Conservation (phyloP, 2,797 vertebrate species). For the Oryzias sinensis region DNA sequence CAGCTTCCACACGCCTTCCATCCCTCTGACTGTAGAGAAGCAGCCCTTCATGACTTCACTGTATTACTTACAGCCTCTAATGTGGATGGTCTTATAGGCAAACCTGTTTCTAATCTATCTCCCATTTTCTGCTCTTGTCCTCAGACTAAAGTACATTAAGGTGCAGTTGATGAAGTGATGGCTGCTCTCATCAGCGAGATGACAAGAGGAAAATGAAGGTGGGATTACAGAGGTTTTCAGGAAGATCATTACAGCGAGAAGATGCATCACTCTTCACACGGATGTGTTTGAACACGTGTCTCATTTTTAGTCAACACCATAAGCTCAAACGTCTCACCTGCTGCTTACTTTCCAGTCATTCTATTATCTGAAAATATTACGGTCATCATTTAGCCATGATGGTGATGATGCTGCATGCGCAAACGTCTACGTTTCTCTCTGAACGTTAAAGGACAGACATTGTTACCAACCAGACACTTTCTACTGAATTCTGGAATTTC, state of each 20-base stretch:
- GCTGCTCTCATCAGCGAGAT: conserved; percentile 52
- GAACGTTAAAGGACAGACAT: no score
- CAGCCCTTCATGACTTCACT: conserved; percentile 36
- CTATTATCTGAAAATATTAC: conserved; percentile 23
- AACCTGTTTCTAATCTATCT: conserved; percentile 60
- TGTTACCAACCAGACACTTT: no score
- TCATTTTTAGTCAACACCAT: conserved; percentile 27
- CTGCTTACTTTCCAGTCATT: conserved; percentile 28
- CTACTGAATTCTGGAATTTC: no score
- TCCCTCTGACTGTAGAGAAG: conserved; percentile 32
- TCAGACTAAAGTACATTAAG: conserved; percentile 50
- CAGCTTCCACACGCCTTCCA: neutral
- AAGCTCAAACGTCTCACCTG: conserved; percentile 16
- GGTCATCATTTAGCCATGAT: neutral
- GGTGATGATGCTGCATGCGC: no score
- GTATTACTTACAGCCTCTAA: conserved; percentile 34
- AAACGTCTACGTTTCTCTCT: no score
- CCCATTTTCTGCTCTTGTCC: conserved; percentile 44
- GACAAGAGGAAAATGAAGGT: conserved; percentile 45
- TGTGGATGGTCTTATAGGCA: conserved; percentile 38
- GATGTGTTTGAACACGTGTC: conserved; percentile 13
- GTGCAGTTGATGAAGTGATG: conserved; percentile 43
- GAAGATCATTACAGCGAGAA: conserved; percentile 47
- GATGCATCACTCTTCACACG: conserved; percentile 10
- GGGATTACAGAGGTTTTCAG: conserved; percentile 35